Base-by-base conservation (phyloP, 2,113 vertebrate species). In the Spea bombifrons region DNA sequence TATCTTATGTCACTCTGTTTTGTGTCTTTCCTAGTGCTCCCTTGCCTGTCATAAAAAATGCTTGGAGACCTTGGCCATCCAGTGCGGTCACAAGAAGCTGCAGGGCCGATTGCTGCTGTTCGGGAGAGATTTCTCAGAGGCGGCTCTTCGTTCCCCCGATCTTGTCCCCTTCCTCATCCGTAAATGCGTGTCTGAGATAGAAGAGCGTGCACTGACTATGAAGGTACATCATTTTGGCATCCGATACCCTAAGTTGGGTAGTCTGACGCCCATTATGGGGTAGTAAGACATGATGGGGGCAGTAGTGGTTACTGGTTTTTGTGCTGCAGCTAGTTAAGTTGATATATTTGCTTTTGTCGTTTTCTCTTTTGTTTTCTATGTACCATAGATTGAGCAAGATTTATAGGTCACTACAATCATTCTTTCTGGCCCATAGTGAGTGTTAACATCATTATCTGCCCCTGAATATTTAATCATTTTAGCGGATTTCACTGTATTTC, bases 41-140 rank as follows among this genome's bases (percentile, higher is more conserved):
- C 86, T 99, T 83, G 91, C 97, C 3, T 99, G 97, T 81, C 97
- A 99, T 89, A 99, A 97, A 84, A 96, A 97, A 81, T 99, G 97
- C 10, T 87, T 99, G 88, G 97, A 99, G 85, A 96, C 95, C 0
- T 84, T 99, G 87, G 94, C 97, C 82, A 98, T 99, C 85, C 97
- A 97, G 83, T 99, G 97, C 0, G 96, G 97, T 3, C 96, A 97
- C 82, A 98, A 98, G 91, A 98, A 96, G 75, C 92, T 99, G 30
- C 96, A 94, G 76, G 96, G 97, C 3, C 95, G 96, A 70, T 93
- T 99, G 74, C 95, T 96, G 87, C 92, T 99, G 53, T 99, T 98
- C 0, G 97, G 97, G 63, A 91, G 93, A 76, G 96, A 97, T 66
- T 98, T 99, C 71, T 71, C 82, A 0, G 91, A 87, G 80, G 90